phyloP scores from a whole-genome alignment of 2,113 vertebrate species.

The Pungitius pungitius region DNA sequence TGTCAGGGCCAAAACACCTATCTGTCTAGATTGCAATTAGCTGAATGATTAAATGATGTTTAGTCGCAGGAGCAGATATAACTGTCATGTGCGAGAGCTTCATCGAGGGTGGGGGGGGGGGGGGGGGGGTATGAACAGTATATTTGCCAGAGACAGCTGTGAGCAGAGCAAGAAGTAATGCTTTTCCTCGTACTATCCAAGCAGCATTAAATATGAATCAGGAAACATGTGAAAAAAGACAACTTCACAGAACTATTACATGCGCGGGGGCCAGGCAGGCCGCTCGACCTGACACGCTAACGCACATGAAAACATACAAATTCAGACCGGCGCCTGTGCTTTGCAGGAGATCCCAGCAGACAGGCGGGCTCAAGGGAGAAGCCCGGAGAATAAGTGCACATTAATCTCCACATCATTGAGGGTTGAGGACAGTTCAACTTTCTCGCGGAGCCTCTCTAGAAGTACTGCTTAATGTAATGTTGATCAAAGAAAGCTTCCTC shows the following conservation, averaged over 20 bases:
- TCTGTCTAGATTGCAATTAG: constrained; percentile 18
- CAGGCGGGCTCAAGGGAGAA: constrained; percentile 18
- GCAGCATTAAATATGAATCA: constrained; percentile 37
- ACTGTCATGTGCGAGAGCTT: not conserved
- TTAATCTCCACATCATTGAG: constrained; percentile 44
- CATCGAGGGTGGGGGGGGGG: too few species aligned
- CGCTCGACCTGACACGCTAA: constrained; percentile 20
- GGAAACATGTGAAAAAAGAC: constrained; percentile 8
- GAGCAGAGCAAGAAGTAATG: constrained; percentile 3
- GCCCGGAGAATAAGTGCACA: constrained; percentile 32
- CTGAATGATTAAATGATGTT: not conserved
- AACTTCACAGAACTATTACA: constrained; percentile 4
- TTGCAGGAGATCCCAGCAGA: constrained; percentile 26
- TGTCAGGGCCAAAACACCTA: too few species aligned
- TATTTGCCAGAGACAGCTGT: constrained; percentile 17
- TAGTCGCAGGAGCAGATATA: constrained; percentile 22
- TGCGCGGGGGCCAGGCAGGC: constrained; percentile 16
- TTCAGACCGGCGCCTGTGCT: not conserved
- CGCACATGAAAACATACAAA: constrained; percentile 19
- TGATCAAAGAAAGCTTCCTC: constrained; percentile 61
- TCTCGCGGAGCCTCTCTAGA: constrained; percentile 19
- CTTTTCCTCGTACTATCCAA: constrained; percentile 24
- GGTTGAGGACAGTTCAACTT: constrained; percentile 48
- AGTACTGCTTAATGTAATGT: constrained; percentile 55
- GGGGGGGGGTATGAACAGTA: constrained; percentile 1